These are phyloP conservation scores for Leucoraja erinaceus DNA, from an alignment of 2,113 vertebrate species.

Conservation along the genomic window DNA sequence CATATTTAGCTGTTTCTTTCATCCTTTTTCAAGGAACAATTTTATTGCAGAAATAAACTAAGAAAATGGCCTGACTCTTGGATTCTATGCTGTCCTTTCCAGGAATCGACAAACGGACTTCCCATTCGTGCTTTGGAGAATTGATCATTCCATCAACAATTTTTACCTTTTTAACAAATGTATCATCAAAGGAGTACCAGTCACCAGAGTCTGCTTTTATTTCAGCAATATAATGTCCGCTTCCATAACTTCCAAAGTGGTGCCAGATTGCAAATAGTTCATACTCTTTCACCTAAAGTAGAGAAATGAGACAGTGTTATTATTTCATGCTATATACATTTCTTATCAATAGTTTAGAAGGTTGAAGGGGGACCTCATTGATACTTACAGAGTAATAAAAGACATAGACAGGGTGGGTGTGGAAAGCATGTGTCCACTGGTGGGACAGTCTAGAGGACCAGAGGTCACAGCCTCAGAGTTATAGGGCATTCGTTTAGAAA, in stretches of 20 bases:
- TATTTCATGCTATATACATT: background rate
- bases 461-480: too few relatives aligned
- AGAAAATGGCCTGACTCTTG: background rate
- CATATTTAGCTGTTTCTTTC: too few relatives aligned
- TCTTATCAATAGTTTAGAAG: background rate
- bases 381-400: too few relatives aligned
- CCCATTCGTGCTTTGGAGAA: background rate
- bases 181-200: background rate
- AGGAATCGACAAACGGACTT: background rate
- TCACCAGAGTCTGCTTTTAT: background rate
- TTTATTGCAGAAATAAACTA: background rate
- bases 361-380: too few relatives aligned
- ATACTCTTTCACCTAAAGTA: background rate
- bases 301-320: background rate
- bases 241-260: background rate
- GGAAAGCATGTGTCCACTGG: too few relatives aligned
- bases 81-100: background rate
- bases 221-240: slow-evolving; percentile 3
- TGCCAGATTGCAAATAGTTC: slow-evolving; percentile 13
- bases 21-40: too few relatives aligned
- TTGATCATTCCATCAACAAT: background rate
- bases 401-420: too few relatives aligned
- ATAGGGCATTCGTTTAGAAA: too few relatives aligned
- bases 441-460: too few relatives aligned
- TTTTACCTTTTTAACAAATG: background rate